Evolutionary conservation across 2,113 vertebrate genomes (phyloP).

Genomic region (Zapus hudsonius): DNA sequence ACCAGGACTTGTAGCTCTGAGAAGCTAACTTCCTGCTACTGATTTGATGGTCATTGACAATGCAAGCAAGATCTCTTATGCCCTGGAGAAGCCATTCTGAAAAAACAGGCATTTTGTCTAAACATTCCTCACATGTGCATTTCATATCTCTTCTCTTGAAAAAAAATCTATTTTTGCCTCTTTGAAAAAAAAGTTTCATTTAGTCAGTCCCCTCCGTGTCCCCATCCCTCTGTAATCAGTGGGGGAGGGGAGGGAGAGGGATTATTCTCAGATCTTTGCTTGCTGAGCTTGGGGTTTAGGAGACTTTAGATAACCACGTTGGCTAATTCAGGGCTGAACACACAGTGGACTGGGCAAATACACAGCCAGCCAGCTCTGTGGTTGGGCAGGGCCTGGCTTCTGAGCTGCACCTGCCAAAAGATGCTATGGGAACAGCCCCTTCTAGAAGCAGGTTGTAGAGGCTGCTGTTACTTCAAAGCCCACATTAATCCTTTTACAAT

Average conservation of each 20-base stretch:
- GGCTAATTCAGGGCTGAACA: slow-evolving; percentile 28
- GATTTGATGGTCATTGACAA: slow-evolving; percentile 30
- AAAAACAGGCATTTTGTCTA: not conserved
- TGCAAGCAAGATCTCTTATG: not conserved
- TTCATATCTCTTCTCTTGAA: not conserved
- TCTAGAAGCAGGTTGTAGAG: slow-evolving; percentile 15
- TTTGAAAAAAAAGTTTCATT: slow-evolving; percentile 41
- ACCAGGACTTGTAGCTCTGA: not conserved
- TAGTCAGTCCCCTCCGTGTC: not conserved
- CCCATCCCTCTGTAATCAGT: not conserved
- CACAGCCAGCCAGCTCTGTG: fast-evolving
- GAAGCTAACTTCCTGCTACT: not conserved
- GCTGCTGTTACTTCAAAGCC: slow-evolving; percentile 59
- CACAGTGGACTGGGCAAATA: slow-evolving; percentile 12
- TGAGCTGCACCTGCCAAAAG: not conserved
- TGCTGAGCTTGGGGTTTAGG: slow-evolving; percentile 44
- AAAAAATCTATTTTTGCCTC: slow-evolving; percentile 35
- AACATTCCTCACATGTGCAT: not conserved
- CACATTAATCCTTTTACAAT: slow-evolving; percentile 68
- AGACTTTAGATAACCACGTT: slow-evolving; percentile 34
- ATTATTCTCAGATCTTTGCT: slow-evolving; percentile 25
- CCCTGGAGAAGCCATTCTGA: not conserved
- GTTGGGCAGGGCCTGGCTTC: not conserved
- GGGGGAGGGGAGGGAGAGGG: not conserved
- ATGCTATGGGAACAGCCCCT: not conserved